These are phyloP conservation scores for Mesodorylaimus sp. DNA, from an alignment of 2,888 invertebrate genomes.

Conservation along the genomic window DNA sequence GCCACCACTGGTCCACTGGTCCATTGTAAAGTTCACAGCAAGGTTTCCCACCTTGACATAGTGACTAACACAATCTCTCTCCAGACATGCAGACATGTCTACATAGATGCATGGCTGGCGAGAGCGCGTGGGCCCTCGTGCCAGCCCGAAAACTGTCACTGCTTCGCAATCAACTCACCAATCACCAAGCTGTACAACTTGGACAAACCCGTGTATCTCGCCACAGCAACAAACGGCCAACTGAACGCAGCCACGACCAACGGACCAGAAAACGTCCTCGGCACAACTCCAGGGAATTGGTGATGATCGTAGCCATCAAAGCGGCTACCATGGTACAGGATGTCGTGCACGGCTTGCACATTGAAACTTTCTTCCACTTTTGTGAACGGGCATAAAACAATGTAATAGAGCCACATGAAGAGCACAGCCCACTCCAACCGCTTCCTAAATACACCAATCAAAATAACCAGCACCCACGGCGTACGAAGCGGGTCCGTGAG, in stretches of 20 bases:
- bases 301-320: slow-evolving; percentile 78
- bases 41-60: too few relatives aligned
- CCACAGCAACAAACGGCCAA: slow-evolving; percentile 51
- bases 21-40: too few relatives aligned
- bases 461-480: too few relatives aligned
- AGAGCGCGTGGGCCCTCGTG: too few relatives aligned
- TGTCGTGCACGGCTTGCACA: slow-evolving; percentile 90
- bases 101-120: too few relatives aligned
- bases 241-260: slow-evolving; percentile 56
- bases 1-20: too few relatives aligned
- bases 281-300: slow-evolving; percentile 89
- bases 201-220: slow-evolving; percentile 49
- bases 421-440: too few relatives aligned
- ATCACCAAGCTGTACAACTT: slow-evolving; percentile 40
- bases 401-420: too few relatives aligned
- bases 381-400: slow-evolving; percentile 75
- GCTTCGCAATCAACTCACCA: slow-evolving; percentile 6
- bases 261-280: slow-evolving; percentile 83
- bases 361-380: slow-evolving; percentile 99
- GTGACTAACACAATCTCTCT: too few relatives aligned
- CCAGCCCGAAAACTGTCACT: slow-evolving; percentile 50
- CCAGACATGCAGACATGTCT: too few relatives aligned
- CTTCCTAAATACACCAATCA: too few relatives aligned
- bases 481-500: too few relatives aligned
- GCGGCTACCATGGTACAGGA: slow-evolving; percentile 69